Evolutionary conservation across 2,888 invertebrate genomes (phyloP).

Genomic region (Nycteola revayana): DNA sequence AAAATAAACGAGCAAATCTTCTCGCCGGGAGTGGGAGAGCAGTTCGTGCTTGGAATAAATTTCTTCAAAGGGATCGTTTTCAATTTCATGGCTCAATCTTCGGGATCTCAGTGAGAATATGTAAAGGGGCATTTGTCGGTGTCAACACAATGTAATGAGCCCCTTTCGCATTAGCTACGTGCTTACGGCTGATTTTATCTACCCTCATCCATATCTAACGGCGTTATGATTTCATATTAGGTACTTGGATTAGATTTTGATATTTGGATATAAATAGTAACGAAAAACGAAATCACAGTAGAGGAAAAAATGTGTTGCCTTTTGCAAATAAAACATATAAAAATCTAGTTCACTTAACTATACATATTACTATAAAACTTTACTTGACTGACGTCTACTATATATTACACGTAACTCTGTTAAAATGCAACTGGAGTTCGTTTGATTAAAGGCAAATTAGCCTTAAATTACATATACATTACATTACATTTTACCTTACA

Average conservation of each 20-base stretch:
- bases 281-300: no score
- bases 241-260: constrained; percentile 24
- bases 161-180: constrained; percentile 68
- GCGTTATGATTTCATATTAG: constrained; percentile 28
- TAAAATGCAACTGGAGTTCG: no score
- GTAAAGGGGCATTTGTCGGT: constrained; percentile 80
- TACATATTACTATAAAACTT: no score
- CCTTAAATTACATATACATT: no score
- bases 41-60: constrained; percentile 81
- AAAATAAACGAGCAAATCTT: constrained; percentile 81
- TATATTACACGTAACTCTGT: no score
- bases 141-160: constrained; percentile 79
- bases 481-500: no score
- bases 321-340: no score
- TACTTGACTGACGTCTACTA: no score
- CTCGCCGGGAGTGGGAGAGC: constrained; percentile 71
- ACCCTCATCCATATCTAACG: constrained; percentile 31
- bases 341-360: no score
- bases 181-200: constrained; percentile 54
- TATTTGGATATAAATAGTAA: constrained; percentile 5
- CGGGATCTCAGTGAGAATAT: constrained; percentile 78
- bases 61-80: constrained; percentile 81
- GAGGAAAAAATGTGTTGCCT: no score
- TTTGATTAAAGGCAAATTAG: no score
- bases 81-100: constrained; percentile 82